Evolutionary conservation across 2,113 vertebrate genomes (phyloP), one percentile per base, ranked within the genome.

Genomic region (Takifugu flavidus): DNA sequence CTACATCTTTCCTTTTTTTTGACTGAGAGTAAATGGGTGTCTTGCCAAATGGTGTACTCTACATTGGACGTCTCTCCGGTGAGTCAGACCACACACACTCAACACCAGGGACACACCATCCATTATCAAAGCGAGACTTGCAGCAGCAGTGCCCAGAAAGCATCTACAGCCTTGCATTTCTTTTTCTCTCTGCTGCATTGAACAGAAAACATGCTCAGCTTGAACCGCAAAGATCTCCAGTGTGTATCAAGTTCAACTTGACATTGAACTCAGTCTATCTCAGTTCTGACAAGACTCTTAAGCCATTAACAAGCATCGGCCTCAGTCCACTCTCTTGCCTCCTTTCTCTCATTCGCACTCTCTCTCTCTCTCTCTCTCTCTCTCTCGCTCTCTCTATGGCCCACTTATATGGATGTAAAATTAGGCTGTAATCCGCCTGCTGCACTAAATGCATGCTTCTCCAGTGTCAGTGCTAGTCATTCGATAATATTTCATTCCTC

Each of bases 351-450:
- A 7, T 20, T 70, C 75, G 65, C 75, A 73, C 62, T 70, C 82
- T 78, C 49, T 20, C 49, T 25, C 49, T 70, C 8, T 50, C 49
- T 46, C 45, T n/a, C 45, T 0, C 45, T 25, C 20, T 13, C 46
- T 13, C 46, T n/a, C n/a, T 70, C 75, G 65, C 75, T 77, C 62
- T 70, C 82, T 78, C 78, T 72, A 80, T 86, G 80, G 82, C 78
- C 83, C 83, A 82, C 75, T 87, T 85, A 83, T 80, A 82, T 83
- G 63, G 82, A 82, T 87, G 82, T 86, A 83, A 86, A 87, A 88
- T 87, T 88, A 83, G 85, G 78, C 77, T 86, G 80, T 87, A 88
- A 85, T 87, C 83, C 69, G 15, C 72, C 62, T 75, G 71, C 68
- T 80, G 71, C 80, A 77, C 80, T 85, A 78, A 86, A 83, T 79